Evolutionary conservation across 2,888 invertebrate genomes (phyloP), one percentile per base, ranked within the genome.

Genomic region (Tenthredo mesomela): DNA sequence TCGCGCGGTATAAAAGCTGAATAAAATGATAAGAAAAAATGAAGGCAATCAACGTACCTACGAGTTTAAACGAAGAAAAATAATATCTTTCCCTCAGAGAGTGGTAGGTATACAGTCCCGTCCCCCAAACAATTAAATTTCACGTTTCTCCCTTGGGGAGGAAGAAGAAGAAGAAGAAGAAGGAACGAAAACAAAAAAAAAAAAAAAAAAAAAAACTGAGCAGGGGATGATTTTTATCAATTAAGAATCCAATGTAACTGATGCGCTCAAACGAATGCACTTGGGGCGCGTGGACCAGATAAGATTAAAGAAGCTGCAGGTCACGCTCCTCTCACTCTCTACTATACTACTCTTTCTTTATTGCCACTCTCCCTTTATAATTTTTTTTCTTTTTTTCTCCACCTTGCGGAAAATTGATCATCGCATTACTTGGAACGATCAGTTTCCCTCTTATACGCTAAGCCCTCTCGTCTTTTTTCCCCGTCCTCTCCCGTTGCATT

Each of bases 211-310:
- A 10, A 37, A 21, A 54, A 33, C 5, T 7, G 6, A 61, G 70
- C 47, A 25, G 70, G 85, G 82, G 82, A 82, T 85, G 70, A 82
- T 85, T 85, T 85, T 85, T 85, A 85, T 85, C 85, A 82, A 85
- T 85, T 85, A 85, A 70, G 84, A 78, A 25, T 58, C 78, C 43
- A 80, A 77, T 77, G 77, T 77, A 54, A 54, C 54, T 21, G 77
- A 77, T 77, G 50, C 77, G n/a, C 54, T 77, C 54, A 33, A 54
- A 77, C 77, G 54, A 33, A 77, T 77, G 77, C 54, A 50, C 33
- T 77, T 77, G 77, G 77, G 77, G 54, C n/a, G 33, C 54, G 54
- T n/a, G 50, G 43, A 21, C 43, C 43, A 21, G 71, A 73, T 73
- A 43, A 73, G 71, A 73, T 73, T 73, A 73, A 37, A 73, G 21